These are phyloP conservation scores for Luidia sarsii DNA, from an alignment of 53 echinoderm and acorn worm genomes.

Conservation along the genomic window DNA sequence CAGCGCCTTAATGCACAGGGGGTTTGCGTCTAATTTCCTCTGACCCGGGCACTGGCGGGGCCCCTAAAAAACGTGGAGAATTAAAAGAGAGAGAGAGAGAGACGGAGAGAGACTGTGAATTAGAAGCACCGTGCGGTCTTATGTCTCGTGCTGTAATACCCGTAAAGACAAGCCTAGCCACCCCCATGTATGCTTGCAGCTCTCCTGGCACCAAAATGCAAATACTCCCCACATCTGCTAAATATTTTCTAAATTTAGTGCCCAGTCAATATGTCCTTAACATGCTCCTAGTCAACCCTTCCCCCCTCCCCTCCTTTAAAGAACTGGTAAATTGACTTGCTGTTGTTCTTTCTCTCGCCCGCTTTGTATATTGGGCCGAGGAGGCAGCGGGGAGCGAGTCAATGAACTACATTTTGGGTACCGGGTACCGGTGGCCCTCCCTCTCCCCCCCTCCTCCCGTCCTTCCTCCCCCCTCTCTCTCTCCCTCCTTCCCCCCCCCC, in stretches of 20 bases:
- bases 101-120: no score
- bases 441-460: no score
- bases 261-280: background rate
- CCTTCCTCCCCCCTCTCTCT: no score
- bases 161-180: no score
- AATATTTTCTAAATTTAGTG: constrained; percentile 25
- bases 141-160: no score
- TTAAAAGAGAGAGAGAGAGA: no score
- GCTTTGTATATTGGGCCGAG: background rate
- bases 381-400: constrained; percentile 18
- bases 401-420: constrained; percentile 34
- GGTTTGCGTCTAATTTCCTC: constrained; percentile 54
- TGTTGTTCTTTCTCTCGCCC: constrained; percentile 27
- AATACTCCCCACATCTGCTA: constrained; percentile 34
- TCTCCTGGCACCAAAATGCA: constrained; percentile 26
- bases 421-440: no score
- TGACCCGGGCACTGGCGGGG: constrained; percentile 25
- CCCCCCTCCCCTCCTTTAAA: background rate
- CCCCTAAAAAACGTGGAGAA: constrained; percentile 40
- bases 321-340: constrained; percentile 44
- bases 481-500: no score
- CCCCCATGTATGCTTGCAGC: no score
- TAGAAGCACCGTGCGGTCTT: background rate
- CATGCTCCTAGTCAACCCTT: background rate
- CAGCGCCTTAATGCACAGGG: constrained; percentile 42